A percentile compares a stretch with the other conserved stretches of the same genome.
These are phyloP conservation scores for Theodoxus fluviatilis DNA, from an alignment of 2,888 invertebrate genomes.

Conservation along the genomic window DNA sequence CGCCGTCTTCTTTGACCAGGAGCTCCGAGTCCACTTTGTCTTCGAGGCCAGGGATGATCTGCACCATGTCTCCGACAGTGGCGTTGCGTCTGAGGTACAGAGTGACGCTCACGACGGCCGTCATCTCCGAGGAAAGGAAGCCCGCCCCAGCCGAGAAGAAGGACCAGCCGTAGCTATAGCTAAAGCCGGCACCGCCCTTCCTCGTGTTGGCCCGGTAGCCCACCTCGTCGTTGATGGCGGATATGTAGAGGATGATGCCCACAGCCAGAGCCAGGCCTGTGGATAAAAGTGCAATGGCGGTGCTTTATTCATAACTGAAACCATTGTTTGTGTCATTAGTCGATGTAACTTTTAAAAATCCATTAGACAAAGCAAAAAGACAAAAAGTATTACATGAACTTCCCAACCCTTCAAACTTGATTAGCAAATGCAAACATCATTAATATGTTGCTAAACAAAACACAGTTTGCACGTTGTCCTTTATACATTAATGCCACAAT, in stretches of 20 bases:
- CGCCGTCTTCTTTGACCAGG: too few species aligned
- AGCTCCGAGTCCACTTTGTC: too few species aligned
- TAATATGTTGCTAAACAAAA: too few species aligned
- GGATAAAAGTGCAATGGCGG: not conserved
- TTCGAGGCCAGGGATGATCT: conserved; percentile 53
- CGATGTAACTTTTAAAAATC: too few species aligned
- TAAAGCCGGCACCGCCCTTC: conserved; percentile 50
- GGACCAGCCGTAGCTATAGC: conserved; percentile 62
- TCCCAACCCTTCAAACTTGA: too few species aligned
- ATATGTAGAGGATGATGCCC: conserved; percentile 61
- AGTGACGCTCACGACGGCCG: conserved; percentile 59
- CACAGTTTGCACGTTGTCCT: too few species aligned
- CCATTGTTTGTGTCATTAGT: too few species aligned
- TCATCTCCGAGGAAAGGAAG: conserved; percentile 57
- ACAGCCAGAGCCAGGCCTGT: conserved; percentile 59
- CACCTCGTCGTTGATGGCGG: conserved; percentile 62
- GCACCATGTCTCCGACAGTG: conserved; percentile 49
- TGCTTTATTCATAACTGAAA: not conserved
- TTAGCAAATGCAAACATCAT: too few species aligned
- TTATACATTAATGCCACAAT: too few species aligned
- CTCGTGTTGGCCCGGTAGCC: conserved; percentile 50
- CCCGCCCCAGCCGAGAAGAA: conserved; percentile 61
- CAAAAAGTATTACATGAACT: too few species aligned
- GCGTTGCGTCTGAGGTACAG: conserved; percentile 57
- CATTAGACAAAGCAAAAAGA: too few species aligned